Evolutionary conservation across 2,797 vertebrate species (phyloP).

Genomic region (Argyrosomus regius): DNA sequence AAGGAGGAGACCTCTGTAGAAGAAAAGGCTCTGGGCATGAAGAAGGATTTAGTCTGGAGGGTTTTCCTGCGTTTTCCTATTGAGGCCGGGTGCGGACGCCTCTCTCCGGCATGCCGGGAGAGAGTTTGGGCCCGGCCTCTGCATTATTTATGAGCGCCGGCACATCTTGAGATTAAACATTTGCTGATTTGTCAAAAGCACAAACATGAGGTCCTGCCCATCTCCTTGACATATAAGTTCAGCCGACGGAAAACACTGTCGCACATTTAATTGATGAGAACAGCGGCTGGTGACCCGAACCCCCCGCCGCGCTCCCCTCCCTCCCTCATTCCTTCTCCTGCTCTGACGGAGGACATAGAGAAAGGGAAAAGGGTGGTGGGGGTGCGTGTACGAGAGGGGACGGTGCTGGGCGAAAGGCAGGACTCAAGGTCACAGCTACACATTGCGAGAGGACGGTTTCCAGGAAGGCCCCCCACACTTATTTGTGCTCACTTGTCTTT

Average conservation of each 20-base stretch:
- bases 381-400: constrained; percentile 36
- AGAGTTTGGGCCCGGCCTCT: constrained; percentile 73
- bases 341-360: constrained; percentile 56
- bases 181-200: constrained; percentile 94
- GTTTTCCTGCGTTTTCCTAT: constrained; percentile 51
- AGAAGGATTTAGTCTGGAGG: constrained; percentile 60
- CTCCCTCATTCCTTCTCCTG: constrained; percentile 40
- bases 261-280: constrained; percentile 89
- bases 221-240: constrained; percentile 90
- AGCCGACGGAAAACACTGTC: constrained; percentile 85
- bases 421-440: constrained; percentile 84
- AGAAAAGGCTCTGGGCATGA: constrained; percentile 16
- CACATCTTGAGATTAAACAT: constrained; percentile 92
- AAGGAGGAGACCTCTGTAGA: constrained; percentile 36
- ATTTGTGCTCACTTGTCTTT: constrained; percentile 74
- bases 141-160: constrained; percentile 91
- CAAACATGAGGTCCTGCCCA: constrained; percentile 89
- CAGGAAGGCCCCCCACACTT: constrained; percentile 68
- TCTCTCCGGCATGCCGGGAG: constrained; percentile 57
- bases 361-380: constrained; percentile 24
- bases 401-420: constrained; percentile 40
- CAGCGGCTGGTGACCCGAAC: constrained; percentile 74
- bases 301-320: constrained; percentile 32
- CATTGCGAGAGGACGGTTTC: constrained; percentile 73
- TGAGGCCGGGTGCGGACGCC: constrained; percentile 50